phyloP scores from a whole-genome alignment of 2,888 invertebrate genomes.

The Scaptomyza flava region DNA sequence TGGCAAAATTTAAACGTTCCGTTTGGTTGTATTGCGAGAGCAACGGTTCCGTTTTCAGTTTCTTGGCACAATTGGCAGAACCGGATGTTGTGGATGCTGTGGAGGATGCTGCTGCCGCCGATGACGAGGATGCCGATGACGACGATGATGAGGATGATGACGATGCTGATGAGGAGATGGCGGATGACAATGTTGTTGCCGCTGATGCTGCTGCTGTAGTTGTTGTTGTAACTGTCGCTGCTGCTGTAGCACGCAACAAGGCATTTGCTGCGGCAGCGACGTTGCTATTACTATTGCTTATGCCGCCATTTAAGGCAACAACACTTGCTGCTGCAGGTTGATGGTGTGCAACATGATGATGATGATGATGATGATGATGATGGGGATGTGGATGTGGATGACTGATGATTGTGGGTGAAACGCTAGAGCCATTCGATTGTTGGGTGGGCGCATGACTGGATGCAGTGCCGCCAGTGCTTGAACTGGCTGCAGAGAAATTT shows the following conservation, averaged over 20 bases:
- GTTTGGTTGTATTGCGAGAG: slow-evolving; percentile 81
- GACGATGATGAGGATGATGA: slow-evolving; percentile 52
- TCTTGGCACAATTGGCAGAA: slow-evolving; percentile 77
- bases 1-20: slow-evolving; percentile 82
- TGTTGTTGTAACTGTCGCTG: slow-evolving; percentile 20
- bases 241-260: slow-evolving; percentile 64
- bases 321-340: slow-evolving; percentile 25
- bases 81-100: slow-evolving; percentile 54
- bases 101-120: slow-evolving; percentile 52
- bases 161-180: slow-evolving; percentile 29
- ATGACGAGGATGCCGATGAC: slow-evolving; percentile 55
- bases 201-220: background rate
- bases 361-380: background rate
- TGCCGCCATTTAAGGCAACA: slow-evolving; percentile 41
- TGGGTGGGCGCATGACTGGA: slow-evolving; percentile 82
- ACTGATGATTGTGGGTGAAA: slow-evolving; percentile 77
- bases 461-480: slow-evolving; percentile 81
- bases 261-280: slow-evolving; percentile 74
- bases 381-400: slow-evolving; percentile 27
- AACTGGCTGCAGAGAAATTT: slow-evolving; percentile 81
- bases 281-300: slow-evolving; percentile 48
- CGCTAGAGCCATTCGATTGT: slow-evolving; percentile 81
- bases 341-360: slow-evolving; percentile 66
- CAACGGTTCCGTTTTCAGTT: slow-evolving; percentile 80
- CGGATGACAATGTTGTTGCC: background rate